Evolutionary conservation across 2,888 invertebrate genomes (phyloP), one percentile per base, ranked within the genome.

Genomic region (Branchellion lobata): DNA sequence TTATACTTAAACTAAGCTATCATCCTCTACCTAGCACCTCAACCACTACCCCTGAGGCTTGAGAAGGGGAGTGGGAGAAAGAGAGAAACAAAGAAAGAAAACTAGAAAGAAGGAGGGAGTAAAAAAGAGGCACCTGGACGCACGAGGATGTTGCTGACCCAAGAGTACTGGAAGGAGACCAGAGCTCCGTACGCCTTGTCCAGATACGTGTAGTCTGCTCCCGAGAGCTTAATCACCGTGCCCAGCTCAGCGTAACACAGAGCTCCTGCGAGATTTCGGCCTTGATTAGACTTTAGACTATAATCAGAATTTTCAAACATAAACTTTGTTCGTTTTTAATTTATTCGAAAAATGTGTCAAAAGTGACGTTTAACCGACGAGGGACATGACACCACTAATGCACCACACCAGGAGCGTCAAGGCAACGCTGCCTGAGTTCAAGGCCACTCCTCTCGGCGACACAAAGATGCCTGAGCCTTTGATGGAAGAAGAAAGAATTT

Each of bases 391-490:
- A 85, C 96, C 96, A 89, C 95, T 96, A 86, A 93, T 91, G 90
- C 93, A 92, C 96, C 96, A 97, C 87, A 96, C 92, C 87, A 95
- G 90, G 89, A 97, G 93, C 90, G 95, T 94, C 89, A 94, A 91
- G 89, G 95, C 96, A 89, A 96, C 93, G 88, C 96, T 96, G 89
- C 94, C 94, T 0, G 93, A 91, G 83, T 91, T 90, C 83, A 90
- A 88, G 88, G 96, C 90, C 87, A 97, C 92, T 89, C 94, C 95
- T 89, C 94, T 94, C 88, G 97, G 96, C 90, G 96, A 95, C 89
- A 96, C 94, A 91, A 97, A 97, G 89, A 97, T 96, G 91, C 96
- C 96, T 89, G 96, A 96, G 87, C 95, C 95, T 95, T n/a, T n/a
- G n/a, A n/a, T n/a, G n/a, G n/a, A n/a, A n/a, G n/a, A n/a, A n/a